These are phyloP conservation scores for Botia kubotai DNA, from an alignment of 2,797 vertebrate species.

Conservation along the genomic window DNA sequence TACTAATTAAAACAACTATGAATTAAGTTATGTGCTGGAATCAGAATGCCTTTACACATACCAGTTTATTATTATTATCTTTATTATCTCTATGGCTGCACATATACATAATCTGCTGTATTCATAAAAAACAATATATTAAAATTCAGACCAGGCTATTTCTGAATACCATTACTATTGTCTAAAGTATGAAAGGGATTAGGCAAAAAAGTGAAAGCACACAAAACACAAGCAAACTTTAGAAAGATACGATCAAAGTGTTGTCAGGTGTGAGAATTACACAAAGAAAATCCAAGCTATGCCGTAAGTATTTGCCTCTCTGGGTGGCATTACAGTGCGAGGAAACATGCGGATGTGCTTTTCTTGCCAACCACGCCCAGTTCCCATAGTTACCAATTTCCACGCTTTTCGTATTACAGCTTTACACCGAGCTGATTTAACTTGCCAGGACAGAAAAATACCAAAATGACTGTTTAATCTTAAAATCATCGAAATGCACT, in stretches of 20 bases:
- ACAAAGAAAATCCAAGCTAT: background rate
- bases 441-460: too few species aligned
- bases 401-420: constrained; percentile 5
- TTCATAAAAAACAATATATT: too few species aligned
- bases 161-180: background rate
- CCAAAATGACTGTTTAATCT: background rate
- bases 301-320: background rate
- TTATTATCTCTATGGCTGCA: too few species aligned
- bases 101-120: too few species aligned
- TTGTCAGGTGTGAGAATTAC: background rate
- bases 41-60: too few species aligned
- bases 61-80: too few species aligned
- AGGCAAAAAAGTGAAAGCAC: background rate
- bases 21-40: background rate
- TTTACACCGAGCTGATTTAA: background rate
- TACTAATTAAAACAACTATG: too few species aligned
- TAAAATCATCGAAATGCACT: background rate
- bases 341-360: constrained; percentile 56
- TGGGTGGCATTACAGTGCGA: constrained; percentile 25
- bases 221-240: background rate
- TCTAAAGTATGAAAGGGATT: background rate
- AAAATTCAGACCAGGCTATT: background rate
- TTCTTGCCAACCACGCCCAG: constrained; percentile 59
- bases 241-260: too few species aligned
- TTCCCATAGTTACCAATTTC: constrained; percentile 30